These are phyloP conservation scores for Patella depressa DNA, from an alignment of 2,888 invertebrate species.

Conservation along the genomic window DNA sequence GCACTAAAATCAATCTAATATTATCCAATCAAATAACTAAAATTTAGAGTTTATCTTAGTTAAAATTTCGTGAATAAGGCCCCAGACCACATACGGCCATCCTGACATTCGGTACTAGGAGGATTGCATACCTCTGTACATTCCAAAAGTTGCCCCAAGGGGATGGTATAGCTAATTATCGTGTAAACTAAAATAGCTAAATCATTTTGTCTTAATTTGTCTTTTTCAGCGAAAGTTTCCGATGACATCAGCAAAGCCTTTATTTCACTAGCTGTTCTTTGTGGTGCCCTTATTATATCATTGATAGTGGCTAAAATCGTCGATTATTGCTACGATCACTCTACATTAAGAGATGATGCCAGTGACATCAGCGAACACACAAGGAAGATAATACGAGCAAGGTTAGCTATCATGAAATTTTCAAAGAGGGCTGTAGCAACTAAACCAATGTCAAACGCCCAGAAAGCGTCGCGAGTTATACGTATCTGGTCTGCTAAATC, in stretches of 20 bases:
- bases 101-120: too few relatives aligned
- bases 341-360: conserved; percentile 50
- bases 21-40: too few relatives aligned
- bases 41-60: too few relatives aligned
- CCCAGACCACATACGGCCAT: too few relatives aligned
- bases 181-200: too few relatives aligned
- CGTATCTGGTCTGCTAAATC: conserved; percentile 10
- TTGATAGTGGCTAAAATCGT: conserved; percentile 54
- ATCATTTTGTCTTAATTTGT: too few relatives aligned
- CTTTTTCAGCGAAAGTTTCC: background rate
- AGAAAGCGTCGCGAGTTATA: background rate
- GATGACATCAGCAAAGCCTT: conserved; percentile 32
- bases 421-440: conserved; percentile 25
- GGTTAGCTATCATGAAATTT: conserved; percentile 43
- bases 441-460: background rate
- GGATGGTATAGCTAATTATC: too few relatives aligned
- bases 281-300: conserved; percentile 48
- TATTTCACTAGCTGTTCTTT: conserved; percentile 40
- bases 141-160: too few relatives aligned
- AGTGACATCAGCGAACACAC: conserved; percentile 58
- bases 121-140: too few relatives aligned
- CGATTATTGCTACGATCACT: conserved; percentile 48
- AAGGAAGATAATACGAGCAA: conserved; percentile 41
- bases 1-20: too few relatives aligned
- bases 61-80: too few relatives aligned